Percentiles rank a stretch among this genome's conserved stretches.
Conservation (phyloP, 2,113 vertebrate genomes). For the Calyptomena viridis region DNA sequence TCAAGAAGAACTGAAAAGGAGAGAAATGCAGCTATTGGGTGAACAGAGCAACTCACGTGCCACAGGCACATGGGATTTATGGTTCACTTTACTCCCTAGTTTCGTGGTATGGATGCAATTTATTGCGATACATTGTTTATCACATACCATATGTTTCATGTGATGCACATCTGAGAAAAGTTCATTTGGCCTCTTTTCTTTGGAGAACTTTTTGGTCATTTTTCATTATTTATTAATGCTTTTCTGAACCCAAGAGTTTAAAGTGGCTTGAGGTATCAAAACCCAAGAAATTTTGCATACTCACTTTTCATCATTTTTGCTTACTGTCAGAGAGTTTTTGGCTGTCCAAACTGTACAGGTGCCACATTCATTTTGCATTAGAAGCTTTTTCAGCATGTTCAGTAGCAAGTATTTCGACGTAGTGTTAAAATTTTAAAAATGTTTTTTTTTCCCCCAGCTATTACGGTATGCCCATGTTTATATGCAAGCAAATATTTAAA, state of each 20-base stretch:
- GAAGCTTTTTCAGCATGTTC: background rate
- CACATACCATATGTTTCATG: background rate
- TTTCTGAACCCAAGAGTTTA: background rate
- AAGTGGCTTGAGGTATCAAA: background rate
- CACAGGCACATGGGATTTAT: background rate
- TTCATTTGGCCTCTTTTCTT: background rate
- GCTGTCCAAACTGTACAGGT: background rate
- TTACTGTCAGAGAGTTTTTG: background rate
- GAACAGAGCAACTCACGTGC: background rate
- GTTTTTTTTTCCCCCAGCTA: background rate
- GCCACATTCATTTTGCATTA: constrained; percentile 37
- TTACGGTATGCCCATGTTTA: background rate
- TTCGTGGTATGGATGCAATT: background rate
- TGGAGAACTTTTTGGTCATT: background rate
- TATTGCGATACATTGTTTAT: background rate
- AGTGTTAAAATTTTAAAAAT: background rate
- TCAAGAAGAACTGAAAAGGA: background rate
- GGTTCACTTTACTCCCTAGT: background rate
- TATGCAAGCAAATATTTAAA: background rate
- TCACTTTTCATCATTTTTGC: background rate
- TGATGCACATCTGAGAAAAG: background rate
- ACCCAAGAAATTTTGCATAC: background rate
- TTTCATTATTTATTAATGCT: background rate
- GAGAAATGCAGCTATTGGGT: background rate
- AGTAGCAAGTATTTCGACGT: background rate